Base-by-base conservation (phyloP, 2,888 invertebrate species). In the Pseudococcus viburni region DNA sequence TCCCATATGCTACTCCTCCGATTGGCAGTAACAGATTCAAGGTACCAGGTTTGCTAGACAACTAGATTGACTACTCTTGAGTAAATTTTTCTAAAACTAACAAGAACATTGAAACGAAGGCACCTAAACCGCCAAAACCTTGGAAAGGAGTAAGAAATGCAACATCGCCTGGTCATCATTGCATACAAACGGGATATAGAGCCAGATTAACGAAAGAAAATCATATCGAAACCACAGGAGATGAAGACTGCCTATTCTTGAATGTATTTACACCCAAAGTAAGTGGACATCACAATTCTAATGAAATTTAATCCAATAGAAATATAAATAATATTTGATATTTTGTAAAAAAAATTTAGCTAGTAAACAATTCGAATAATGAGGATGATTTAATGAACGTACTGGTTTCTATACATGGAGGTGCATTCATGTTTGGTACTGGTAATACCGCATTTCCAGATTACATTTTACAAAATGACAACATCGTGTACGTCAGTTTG, bases 371-470 rank as follows among this genome's bases (percentile, higher is more conserved):
- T 5, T 4, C 19, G 3, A 64, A 15, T 15, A 12, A 3, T 8
- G 22, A 64, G 5, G 19, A 17, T 12, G 64, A 89, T 7, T 88
- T 91, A 73, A 90, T 92, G 84, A 92, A 92, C 46, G 91, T 91
- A 8, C 89, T 91, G 87, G 90, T 91, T 8, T 91, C 89, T 88
- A 90, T 91, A 51, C 91, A 91, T 86, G 91, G 91, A 42, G 91
- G 91, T 3, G 90, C 90, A 1, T 91, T 90, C 87, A 90, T 89
- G 83, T 90, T 88, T 33, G 90, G 90, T 7, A 33, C 89, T 59
- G 85, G 89, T 22, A 12, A 83, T 12, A 88, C 89, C 33, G 90
- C 90, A 83, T 94, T 93, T 0, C 90, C 91, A 8, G 90, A 90
- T 51, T 90, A 89, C 59, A 88, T 91, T 11, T 80, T 91, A 19